A percentile compares a stretch with the other conserved stretches of the same genome.
Evolutionary conservation across 1,140 invertebrate genomes (phyloP).

Genomic region (Harpegnathos saltator): DNA sequence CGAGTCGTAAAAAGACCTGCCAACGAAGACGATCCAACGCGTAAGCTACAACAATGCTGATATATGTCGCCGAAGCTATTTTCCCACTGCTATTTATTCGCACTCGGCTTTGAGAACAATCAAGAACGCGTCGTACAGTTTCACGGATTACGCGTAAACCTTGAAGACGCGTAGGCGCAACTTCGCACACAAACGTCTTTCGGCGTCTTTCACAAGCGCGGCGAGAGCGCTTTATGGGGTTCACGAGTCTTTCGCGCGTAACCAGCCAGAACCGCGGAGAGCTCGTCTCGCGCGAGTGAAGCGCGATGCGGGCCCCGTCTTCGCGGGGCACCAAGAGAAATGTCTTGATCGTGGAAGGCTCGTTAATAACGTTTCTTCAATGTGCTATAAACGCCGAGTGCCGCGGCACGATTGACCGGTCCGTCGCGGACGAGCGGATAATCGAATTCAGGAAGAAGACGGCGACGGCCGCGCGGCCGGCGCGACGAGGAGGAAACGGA

Average conservation of each 20-base stretch:
- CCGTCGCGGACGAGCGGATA: constrained; percentile 47
- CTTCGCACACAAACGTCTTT: no score
- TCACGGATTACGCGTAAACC: no score
- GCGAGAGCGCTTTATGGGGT: neutral
- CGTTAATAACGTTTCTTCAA: constrained; percentile 72
- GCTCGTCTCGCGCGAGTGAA: constrained; percentile 34
- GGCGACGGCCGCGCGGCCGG: constrained; percentile 23
- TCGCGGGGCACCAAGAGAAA: constrained; percentile 37
- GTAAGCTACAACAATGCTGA: no score
- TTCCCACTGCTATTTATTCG: no score
- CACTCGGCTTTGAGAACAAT: no score
- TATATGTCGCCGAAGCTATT: no score
- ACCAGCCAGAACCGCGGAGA: constrained; percentile 8
- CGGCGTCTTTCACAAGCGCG: neutral
- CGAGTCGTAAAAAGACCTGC: no score
- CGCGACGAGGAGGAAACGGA: neutral
- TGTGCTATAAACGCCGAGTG: constrained; percentile 58
- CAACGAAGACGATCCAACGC: no score
- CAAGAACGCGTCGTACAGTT: no score
- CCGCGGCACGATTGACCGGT: constrained; percentile 58
- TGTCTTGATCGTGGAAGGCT: constrained; percentile 69
- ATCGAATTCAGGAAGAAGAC: constrained; percentile 58
- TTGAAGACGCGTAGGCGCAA: no score
- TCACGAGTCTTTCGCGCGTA: neutral
- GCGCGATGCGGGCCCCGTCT: constrained; percentile 58